Percentiles rank a stretch among this genome's conserved stretches.
phyloP scores from a whole-genome alignment of 2,888 invertebrate genomes.

The Steinernema scapterisci region DNA sequence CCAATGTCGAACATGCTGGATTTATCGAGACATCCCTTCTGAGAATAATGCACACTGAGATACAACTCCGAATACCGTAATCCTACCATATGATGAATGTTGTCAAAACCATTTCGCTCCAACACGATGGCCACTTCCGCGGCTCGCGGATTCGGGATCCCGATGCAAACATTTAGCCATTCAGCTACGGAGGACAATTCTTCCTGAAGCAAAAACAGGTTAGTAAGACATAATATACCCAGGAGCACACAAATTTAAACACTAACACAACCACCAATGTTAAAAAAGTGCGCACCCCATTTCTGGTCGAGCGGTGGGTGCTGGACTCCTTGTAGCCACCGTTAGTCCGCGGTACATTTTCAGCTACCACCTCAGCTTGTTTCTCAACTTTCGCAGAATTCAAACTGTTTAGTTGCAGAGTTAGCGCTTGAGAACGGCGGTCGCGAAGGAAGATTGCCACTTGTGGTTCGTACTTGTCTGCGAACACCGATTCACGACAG shows the following conservation, averaged over 20 bases:
- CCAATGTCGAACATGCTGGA: conserved; percentile 46
- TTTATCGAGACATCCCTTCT: conserved; percentile 38
- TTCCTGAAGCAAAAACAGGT: not conserved
- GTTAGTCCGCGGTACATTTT: not conserved
- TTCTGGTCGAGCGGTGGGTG: conserved; percentile 23
- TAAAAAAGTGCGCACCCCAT: conserved; percentile 1
- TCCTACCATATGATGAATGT: conserved; percentile 39
- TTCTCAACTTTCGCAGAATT: conserved; percentile 16
- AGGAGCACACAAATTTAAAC: not conserved
- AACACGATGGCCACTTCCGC: conserved; percentile 37
- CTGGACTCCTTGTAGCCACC: conserved; percentile 11
- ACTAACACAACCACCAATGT: not conserved
- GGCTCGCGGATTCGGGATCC: conserved; percentile 37
- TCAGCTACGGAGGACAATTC: conserved; percentile 34
- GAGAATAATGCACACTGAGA: not conserved
- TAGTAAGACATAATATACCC: not conserved
- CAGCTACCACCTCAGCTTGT: conserved; percentile 8
- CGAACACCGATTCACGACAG: conserved; percentile 59
- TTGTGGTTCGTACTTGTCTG: conserved; percentile 48
- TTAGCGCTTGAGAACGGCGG: conserved; percentile 52
- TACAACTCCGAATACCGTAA: not conserved
- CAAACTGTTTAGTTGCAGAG: conserved; percentile 42
- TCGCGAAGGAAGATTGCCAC: conserved; percentile 54
- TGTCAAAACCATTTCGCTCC: conserved; percentile 44
- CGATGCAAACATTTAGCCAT: conserved; percentile 38